Evolutionary conservation across 64 coral and sea anemone genomes (phyloP), one percentile per base, ranked within the genome.

Genomic region (Dendrophyllia cribrosa): DNA sequence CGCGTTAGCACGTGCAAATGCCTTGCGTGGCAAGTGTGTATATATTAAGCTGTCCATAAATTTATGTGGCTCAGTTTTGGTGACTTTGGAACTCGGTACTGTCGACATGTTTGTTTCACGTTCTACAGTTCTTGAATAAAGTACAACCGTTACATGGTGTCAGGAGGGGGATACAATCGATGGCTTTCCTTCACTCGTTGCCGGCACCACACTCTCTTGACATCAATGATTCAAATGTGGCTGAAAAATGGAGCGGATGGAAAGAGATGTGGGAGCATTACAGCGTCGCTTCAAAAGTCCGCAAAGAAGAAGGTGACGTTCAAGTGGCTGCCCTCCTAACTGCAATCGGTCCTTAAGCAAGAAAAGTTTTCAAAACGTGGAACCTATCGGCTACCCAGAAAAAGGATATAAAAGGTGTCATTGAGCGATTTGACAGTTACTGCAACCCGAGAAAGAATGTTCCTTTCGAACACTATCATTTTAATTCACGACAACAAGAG

Each of bases 141-240:
- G 1, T 15, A 66, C 5, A 66, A 66, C 15, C 63, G 7, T 76
- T 76, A 76, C 74, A 76, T 76, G 45, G 74, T 50, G 45, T 52
- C 49, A 16, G 74, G 20, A 53, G 74, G 53, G 74, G 49, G 7
- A 25, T 78, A 34, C 17, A n/a, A 24, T 13, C 5, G 16, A 56
- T 78, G 75, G 75, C 51, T 78, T 58, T 24, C 24, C 75, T 78
- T 55, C 75, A 78, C 19, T 58, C 51, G 50, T 25, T 80, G 5
- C 56, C 77, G 4, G 55, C 77, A 17, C 77, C 53, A 9, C 77
- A 80, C 22, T 62, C 58, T 34, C 58, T 80, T 0, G 77, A 80
- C 3, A 61, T 80, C 5, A 34, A 44, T 80, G 24, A 80, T 25
- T 80, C 77, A 3, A 60, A 80, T 17, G 77, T 43, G 4, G 56